Evolutionary conservation across 2,797 vertebrate species (phyloP).

Genomic region (Oceanodroma leucorhoa): DNA sequence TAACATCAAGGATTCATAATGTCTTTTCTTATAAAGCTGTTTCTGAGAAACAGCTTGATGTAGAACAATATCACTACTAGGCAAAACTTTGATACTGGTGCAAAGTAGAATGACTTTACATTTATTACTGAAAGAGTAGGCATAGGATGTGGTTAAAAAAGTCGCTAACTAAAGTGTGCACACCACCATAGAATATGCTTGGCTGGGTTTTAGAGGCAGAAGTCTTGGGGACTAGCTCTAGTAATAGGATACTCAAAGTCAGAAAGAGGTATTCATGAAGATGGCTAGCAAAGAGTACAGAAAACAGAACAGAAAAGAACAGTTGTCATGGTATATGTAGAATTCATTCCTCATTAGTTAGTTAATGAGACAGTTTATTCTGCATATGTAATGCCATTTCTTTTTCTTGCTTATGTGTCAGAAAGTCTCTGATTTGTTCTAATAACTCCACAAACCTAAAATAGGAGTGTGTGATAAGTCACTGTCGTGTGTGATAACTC

Average conservation of each 20-base stretch:
- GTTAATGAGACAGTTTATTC: constrained; percentile 28
- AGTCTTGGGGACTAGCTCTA: background rate
- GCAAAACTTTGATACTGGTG: background rate
- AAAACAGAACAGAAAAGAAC: background rate
- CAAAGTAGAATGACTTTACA: background rate
- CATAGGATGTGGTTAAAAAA: background rate
- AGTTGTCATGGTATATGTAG: background rate
- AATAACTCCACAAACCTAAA: background rate
- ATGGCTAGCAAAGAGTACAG: background rate
- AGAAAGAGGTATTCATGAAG: background rate
- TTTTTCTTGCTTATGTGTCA: background rate
- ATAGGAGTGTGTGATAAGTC: background rate
- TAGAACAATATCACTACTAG: background rate
- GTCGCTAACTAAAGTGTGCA: background rate
- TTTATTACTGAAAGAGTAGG: background rate
- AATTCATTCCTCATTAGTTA: constrained; percentile 28
- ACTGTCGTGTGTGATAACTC: accelerated
- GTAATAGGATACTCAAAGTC: background rate
- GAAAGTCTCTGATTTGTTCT: background rate
- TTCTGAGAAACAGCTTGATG: background rate
- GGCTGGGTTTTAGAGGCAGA: background rate
- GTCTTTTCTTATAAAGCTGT: background rate
- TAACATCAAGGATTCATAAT: background rate
- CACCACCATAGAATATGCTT: background rate
- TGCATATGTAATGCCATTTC: background rate